A percentile compares a stretch with the other conserved stretches of the same genome.
Evolutionary conservation across 2,113 vertebrate species (phyloP).

Genomic region (Saccopteryx leptura): DNA sequence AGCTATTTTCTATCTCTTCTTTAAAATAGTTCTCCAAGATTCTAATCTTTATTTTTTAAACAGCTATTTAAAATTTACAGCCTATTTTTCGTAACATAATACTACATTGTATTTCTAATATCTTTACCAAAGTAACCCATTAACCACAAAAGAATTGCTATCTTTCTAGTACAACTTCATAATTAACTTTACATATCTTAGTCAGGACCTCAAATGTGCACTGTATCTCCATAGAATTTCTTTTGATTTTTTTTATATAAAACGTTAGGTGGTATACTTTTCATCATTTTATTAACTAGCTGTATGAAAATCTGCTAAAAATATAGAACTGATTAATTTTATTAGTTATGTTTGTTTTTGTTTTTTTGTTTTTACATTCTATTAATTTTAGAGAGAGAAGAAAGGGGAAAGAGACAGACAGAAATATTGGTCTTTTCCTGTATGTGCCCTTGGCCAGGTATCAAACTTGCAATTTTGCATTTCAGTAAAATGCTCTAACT

Average conservation of each 20-base stretch:
- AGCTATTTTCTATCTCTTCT: neutral
- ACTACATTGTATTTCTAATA: neutral
- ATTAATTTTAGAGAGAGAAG: no score
- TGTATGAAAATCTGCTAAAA: neutral
- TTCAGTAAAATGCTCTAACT: no score
- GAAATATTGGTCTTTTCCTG: no score
- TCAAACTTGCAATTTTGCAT: no score
- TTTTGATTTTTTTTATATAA: slow-evolving; percentile 44
- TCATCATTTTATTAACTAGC: slow-evolving; percentile 35
- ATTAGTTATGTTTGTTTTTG: no score
- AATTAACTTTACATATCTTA: neutral
- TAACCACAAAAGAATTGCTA: neutral
- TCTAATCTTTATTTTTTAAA: neutral
- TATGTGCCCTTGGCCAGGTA: no score
- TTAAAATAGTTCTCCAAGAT: neutral
- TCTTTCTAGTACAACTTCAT: neutral
- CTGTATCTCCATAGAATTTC: neutral
- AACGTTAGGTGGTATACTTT: neutral
- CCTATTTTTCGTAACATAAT: neutral
- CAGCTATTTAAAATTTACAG: neutral
- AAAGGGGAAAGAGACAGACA: no score
- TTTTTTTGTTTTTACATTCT: no score
- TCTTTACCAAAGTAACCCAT: neutral
- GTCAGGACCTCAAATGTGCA: neutral
- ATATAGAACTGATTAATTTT: neutral